Base-by-base conservation (phyloP, 2,888 invertebrate species). In the Busseola fusca region DNA sequence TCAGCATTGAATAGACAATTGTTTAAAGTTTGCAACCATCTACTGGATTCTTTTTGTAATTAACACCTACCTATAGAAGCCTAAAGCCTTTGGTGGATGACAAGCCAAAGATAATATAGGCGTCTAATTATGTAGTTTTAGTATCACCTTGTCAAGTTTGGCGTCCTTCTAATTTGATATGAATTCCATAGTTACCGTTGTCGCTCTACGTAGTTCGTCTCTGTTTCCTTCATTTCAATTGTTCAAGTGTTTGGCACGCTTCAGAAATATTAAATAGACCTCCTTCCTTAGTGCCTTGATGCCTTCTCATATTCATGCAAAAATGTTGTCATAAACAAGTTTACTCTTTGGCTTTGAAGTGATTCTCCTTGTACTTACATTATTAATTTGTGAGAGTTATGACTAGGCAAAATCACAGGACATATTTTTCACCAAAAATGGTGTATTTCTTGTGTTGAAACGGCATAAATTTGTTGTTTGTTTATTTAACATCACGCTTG, bases 221-320 rank as follows among this genome's bases (percentile, higher is more conserved):
- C 21, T n/a, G 21, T 34, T 34, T 14, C 30, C 45, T 52, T 14
- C 9, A 5, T 34, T n/a, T 12, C 16, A 21, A 42, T 42, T 6
- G n/a, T 37, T 45, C 10, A 9, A 34, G n/a, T 52, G 34, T 27
- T n/a, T 48, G 56, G 34, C 37, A 54, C 34, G 54, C 45, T 72
- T 18, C 45, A 52, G 6, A 59, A 27, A 71, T 42, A 16, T 50
- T 71, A 58, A 70, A 70, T 52, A 58, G 37, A 45, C 18, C 27
- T 57, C n/a, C 21, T 40, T 48, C 18, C 34, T 30, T 57, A 48
- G n/a, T 69, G 27, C 27, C 48, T 40, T 40, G 14, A 48, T 21
- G 10, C 21, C n/a, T 30, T 56, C 68, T 48, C 21, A 42, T 12
- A 21, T 27, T 48, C 16, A n/a, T 69, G n/a, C 14, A 37, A 40